Percentiles rank a stretch among this genome's conserved stretches.
Conservation (phyloP, 37 sponge, comb jelly and placozoan genomes). For the Eunapius fragilis region DNA sequence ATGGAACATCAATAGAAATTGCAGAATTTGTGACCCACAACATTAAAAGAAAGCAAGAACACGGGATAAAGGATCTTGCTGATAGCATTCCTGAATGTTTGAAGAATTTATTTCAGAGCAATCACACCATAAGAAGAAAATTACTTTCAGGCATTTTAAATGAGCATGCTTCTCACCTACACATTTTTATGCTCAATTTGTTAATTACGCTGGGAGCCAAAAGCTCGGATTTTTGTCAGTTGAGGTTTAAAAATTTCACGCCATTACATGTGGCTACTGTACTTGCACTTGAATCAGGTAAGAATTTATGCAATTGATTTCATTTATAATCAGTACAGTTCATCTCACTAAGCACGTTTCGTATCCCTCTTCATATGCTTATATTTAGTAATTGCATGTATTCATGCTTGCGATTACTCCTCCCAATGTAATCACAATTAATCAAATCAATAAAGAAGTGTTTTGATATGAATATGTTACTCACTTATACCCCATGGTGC, state of each 20-base stretch:
- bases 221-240: not conserved
- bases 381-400: no score
- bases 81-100: not conserved
- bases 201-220: not conserved
- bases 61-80: not conserved
- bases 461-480: no score
- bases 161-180: not conserved
- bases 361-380: no score
- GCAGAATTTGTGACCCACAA: not conserved
- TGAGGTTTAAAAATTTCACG: not conserved
- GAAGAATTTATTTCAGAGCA: not conserved
- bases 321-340: not conserved
- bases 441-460: no score
- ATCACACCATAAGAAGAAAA: not conserved
- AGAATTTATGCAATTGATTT: not conserved
- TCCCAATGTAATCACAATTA: no score
- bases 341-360: not conserved
- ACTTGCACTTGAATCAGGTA: constrained; percentile 58
- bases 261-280: constrained; percentile 65
- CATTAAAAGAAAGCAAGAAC: not conserved
- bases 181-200: not conserved
- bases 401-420: no score
- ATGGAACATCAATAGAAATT: not conserved
- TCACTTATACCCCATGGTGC: no score
- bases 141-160: not conserved